Percentiles rank a stretch among this genome's conserved stretches.
These are phyloP conservation scores for Microchrysa polita DNA, from an alignment of 2,888 invertebrate species.

Conservation along the genomic window DNA sequence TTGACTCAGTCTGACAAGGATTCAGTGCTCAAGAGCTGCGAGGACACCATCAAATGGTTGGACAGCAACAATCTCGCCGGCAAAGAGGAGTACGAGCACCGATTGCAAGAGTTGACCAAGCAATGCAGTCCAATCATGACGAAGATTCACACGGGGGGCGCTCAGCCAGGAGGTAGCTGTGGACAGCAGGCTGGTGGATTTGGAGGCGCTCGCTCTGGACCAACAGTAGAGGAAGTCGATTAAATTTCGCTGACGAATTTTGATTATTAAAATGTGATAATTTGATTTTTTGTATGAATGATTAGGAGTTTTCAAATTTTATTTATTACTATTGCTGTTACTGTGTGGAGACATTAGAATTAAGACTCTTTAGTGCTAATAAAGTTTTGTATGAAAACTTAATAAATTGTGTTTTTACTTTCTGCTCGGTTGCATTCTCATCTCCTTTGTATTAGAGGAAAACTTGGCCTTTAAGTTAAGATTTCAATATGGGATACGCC, in stretches of 20 bases:
- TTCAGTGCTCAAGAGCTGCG: slow-evolving; percentile 71
- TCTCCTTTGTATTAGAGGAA: too few relatives aligned
- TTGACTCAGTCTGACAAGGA: slow-evolving; percentile 75
- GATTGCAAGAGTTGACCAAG: slow-evolving; percentile 74
- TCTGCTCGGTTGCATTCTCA: too few relatives aligned
- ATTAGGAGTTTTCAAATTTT: not conserved
- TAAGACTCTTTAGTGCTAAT: too few relatives aligned
- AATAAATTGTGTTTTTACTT: too few relatives aligned
- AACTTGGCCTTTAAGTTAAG: too few relatives aligned
- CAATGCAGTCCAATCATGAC: slow-evolving; percentile 79
- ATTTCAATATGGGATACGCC: too few relatives aligned
- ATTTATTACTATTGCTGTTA: not conserved
- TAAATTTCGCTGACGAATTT: slow-evolving; percentile 54
- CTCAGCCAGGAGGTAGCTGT: slow-evolving; percentile 50
- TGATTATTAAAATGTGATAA: not conserved
- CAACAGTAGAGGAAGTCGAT: slow-evolving; percentile 75
- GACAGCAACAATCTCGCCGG: slow-evolving; percentile 78
- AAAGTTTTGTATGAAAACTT: too few relatives aligned
- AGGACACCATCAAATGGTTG: slow-evolving; percentile 78
- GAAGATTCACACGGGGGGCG: slow-evolving; percentile 71
- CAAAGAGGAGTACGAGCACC: slow-evolving; percentile 76
- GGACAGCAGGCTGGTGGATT: slow-evolving; percentile 56
- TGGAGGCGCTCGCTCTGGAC: slow-evolving; percentile 64
- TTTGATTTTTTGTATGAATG: not conserved
- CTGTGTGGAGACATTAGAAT: too few relatives aligned